phyloP scores from a whole-genome alignment of 2,888 invertebrate species.

The Dolichopus griseipennis region DNA sequence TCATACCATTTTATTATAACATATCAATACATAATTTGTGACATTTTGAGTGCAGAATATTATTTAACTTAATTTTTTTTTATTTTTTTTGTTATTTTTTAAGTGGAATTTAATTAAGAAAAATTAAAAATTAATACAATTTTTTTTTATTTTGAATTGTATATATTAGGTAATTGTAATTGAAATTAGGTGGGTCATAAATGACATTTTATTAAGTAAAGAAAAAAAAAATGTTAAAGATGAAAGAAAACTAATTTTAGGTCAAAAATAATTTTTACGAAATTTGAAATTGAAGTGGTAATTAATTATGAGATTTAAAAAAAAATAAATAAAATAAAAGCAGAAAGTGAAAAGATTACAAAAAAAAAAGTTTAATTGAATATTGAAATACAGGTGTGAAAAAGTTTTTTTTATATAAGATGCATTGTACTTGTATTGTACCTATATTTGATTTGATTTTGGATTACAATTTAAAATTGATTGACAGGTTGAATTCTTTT shows the following conservation, averaged over 20 bases:
- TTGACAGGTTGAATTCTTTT: neutral
- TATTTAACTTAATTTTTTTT: neutral
- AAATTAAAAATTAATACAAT: neutral
- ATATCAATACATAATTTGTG: neutral
- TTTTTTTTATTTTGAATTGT: no score
- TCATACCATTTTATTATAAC: neutral
- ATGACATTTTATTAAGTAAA: neutral
- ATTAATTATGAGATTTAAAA: neutral
- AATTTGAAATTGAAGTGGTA: neutral
- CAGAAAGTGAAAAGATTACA: no score
- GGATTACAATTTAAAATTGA: neutral
- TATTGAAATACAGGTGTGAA: neutral
- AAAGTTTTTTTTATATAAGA: neutral
- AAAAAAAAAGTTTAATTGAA: neutral
- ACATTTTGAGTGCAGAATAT: neutral
- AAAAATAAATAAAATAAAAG: neutral
- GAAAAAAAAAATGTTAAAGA: neutral
- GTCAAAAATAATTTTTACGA: neutral
- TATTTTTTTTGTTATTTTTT: neutral
- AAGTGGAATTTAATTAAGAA: slow-evolving; percentile 3
- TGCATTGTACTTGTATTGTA: no score
- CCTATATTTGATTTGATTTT: no score
- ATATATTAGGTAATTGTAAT: neutral
- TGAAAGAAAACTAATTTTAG: neutral
- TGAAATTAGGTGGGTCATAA: slow-evolving; percentile 1